These are phyloP conservation scores for Chiroxiphia lanceolata DNA, from an alignment of 2,797 vertebrate genomes.

Conservation along the genomic window DNA sequence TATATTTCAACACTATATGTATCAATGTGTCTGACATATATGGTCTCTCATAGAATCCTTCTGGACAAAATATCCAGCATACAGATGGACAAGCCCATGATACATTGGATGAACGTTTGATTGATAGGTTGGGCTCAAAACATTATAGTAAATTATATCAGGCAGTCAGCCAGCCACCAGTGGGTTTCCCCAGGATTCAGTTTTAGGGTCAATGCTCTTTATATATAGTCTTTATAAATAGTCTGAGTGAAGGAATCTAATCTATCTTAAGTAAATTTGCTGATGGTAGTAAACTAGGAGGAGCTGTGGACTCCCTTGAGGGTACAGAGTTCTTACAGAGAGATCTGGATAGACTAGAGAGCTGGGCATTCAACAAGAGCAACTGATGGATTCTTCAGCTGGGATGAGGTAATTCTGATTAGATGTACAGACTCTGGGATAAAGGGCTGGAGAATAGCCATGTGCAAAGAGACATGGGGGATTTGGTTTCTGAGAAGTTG, in stretches of 20 bases:
- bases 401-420: neutral
- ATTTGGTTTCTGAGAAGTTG: neutral
- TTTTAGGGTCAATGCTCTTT: neutral
- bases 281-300: neutral
- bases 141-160: neutral
- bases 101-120: neutral
- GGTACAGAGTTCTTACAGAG: neutral
- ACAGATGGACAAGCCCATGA: neutral
- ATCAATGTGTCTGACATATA: neutral
- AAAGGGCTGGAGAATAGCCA: neutral
- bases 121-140: neutral
- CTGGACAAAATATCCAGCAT: neutral
- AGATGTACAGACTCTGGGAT: fast-evolving
- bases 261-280: neutral
- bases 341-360: neutral
- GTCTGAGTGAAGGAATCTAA: neutral
- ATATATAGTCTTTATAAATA: neutral
- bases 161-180: fast-evolving
- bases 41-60: neutral
- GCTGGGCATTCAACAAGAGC: neutral
- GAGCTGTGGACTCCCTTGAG: fast-evolving
- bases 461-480: neutral
- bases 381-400: neutral
- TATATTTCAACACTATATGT: neutral
- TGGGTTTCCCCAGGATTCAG: fast-evolving